Evolutionary conservation across 2,113 vertebrate species (phyloP), one percentile per base, ranked within the genome.

Genomic region (Eurypyga helias): DNA sequence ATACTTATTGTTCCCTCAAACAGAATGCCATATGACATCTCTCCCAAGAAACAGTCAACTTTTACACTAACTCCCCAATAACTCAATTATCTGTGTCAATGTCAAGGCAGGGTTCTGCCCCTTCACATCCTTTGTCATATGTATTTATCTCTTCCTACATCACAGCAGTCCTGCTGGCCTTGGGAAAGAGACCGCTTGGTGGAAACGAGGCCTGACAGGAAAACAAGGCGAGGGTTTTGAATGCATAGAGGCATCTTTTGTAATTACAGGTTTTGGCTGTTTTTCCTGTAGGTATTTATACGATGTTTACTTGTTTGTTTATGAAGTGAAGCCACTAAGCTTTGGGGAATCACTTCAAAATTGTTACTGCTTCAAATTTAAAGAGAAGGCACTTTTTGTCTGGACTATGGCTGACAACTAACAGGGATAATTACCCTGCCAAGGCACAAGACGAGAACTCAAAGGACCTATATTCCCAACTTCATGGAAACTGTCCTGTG

Each of bases 21-120:
- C 82, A 87, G 86, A 96, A 96, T 83, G 69, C 77, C 33, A 0
- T 33, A 46, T 66, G 87, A 94, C 87, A 92, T 86, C 52, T 89
- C 76, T 85, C 79, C 85, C 34, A 89, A 89, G 70, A 85, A 95
- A 78, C 55, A 81, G 45, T 36, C 84, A 81, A 83, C 92, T 89
- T 97, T 83, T 91, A 90, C 94, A 88, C n/a, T 78, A 95, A 91
- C 87, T 89, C 84, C 66, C 51, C 85, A 92, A 66, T 89, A 96
- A 96, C 57, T 87, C 95, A 89, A 85, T 96, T 95, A 95, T 92
- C 83, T 81, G 26, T 90, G 87, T 83, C 91, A 93, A 66, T 72
- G 85, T 89, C 94, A 93, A 94, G 70, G 70, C 83, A 90, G 45
- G 73, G 87, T 73, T 90, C 52, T 93, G 93, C 38, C 83, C 83